Percentiles rank a stretch among this genome's conserved stretches.
phyloP scores from a whole-genome alignment of 2,113 vertebrate genomes.

The Tragelaphus strepsiceros region DNA sequence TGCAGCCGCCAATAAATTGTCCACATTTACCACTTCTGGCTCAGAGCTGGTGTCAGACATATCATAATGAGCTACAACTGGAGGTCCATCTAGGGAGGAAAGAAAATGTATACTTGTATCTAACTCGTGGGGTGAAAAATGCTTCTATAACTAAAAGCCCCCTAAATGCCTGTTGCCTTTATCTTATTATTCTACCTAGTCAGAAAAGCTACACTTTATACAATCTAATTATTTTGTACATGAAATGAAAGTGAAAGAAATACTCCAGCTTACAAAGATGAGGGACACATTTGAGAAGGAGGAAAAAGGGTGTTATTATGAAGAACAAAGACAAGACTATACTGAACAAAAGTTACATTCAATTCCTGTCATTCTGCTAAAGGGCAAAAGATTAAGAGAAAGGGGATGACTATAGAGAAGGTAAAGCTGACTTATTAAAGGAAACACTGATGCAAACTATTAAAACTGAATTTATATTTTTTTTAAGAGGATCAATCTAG shows the following conservation, averaged over 20 bases:
- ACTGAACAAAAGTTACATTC: conserved; percentile 40
- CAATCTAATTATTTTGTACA: conserved; percentile 51
- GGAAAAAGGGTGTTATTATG: conserved; percentile 8
- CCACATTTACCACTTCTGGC: conserved; percentile 92
- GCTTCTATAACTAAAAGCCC: conserved; percentile 46
- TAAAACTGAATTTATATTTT: conserved; percentile 29
- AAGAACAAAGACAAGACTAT: conserved; percentile 64
- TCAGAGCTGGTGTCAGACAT: conserved; percentile 97
- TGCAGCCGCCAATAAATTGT: conserved; percentile 90
- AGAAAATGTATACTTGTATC: conserved; percentile 78
- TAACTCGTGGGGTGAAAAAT: conserved; percentile 41
- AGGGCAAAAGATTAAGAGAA: conserved; percentile 50
- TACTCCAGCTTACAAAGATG: conserved; percentile 60
- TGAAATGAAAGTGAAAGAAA: conserved; percentile 51
- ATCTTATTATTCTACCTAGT: conserved; percentile 17
- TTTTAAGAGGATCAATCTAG: conserved; percentile 40
- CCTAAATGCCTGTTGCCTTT: conserved; percentile 26
- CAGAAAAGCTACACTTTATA: conserved; percentile 42
- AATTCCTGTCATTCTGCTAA: conserved; percentile 46
- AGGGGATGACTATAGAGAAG: conserved; percentile 47
- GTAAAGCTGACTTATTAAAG: background rate
- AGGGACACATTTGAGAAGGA: conserved; percentile 52
- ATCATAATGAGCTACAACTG: conserved; percentile 93
- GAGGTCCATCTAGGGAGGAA: conserved; percentile 92
- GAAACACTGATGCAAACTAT: conserved; percentile 7